phyloP scores from a whole-genome alignment of 2,797 vertebrate species.

The Anguilla megastoma region DNA sequence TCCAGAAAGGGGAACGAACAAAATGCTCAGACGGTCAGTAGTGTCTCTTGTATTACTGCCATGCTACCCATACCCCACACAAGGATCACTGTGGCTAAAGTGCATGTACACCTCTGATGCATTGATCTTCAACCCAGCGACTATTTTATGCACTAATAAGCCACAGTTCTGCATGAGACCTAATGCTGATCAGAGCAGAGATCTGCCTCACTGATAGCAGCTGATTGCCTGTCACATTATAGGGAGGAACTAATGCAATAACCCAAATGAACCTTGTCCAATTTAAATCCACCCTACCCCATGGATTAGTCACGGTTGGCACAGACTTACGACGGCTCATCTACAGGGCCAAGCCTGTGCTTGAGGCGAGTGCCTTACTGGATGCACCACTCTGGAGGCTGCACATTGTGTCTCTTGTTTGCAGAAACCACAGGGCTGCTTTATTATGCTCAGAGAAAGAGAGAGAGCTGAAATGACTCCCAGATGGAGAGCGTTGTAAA shows the following conservation, averaged over 20 bases:
- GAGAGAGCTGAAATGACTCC: constrained; percentile 11
- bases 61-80: not conserved
- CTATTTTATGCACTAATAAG: not conserved
- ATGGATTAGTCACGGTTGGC: too few species aligned
- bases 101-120: not conserved
- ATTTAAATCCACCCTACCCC: not conserved
- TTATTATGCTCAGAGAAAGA: not conserved
- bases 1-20: not conserved
- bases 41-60: not conserved
- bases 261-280: not conserved
- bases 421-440: not conserved
- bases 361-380: not conserved
- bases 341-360: not conserved
- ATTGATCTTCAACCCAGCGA: not conserved
- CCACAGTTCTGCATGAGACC: too few species aligned
- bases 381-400: not conserved
- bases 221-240: not conserved
- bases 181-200: not conserved
- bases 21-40: not conserved
- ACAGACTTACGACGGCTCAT: not conserved
- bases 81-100: not conserved
- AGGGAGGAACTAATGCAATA: not conserved
- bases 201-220: not conserved
- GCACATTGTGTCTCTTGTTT: not conserved
- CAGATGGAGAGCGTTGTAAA: not conserved